A percentile compares a stretch with the other conserved stretches of the same genome.
Conservation (phyloP, 2,888 invertebrate genomes). For the Arrhopalites spinosus region DNA sequence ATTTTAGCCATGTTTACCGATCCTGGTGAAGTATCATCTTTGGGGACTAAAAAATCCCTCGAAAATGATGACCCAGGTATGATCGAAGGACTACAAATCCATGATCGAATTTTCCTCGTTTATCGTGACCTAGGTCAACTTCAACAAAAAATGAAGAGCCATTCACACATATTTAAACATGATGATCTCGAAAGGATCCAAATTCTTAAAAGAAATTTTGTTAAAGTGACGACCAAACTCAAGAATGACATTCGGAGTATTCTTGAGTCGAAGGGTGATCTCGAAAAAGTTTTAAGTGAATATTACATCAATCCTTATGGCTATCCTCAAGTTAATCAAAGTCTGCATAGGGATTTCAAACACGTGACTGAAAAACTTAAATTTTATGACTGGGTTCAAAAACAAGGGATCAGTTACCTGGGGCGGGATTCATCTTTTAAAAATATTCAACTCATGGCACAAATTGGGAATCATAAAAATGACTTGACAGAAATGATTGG, state of each 20-base stretch:
- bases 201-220: not conserved
- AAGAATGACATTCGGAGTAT: not conserved
- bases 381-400: not conserved
- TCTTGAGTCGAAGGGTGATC: not conserved
- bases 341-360: not conserved
- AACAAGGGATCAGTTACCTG: not conserved
- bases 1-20: not conserved
- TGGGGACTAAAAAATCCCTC: not conserved
- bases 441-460: too few species aligned
- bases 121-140: not conserved
- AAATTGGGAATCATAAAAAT: too few species aligned
- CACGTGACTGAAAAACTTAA: not conserved
- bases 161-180: not conserved
- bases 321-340: not conserved
- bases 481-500: too few species aligned
- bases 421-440: not conserved
- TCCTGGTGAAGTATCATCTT: not conserved
- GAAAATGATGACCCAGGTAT: not conserved
- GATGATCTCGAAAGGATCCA: not conserved
- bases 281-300: not conserved
- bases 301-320: not conserved
- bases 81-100: not conserved
- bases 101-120: not conserved
- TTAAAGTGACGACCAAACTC: not conserved
- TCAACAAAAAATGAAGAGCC: not conserved